These are phyloP conservation scores for Lepilemur septentrionalis DNA, from an alignment of 2,797 vertebrate genomes.

Conservation along the genomic window DNA sequence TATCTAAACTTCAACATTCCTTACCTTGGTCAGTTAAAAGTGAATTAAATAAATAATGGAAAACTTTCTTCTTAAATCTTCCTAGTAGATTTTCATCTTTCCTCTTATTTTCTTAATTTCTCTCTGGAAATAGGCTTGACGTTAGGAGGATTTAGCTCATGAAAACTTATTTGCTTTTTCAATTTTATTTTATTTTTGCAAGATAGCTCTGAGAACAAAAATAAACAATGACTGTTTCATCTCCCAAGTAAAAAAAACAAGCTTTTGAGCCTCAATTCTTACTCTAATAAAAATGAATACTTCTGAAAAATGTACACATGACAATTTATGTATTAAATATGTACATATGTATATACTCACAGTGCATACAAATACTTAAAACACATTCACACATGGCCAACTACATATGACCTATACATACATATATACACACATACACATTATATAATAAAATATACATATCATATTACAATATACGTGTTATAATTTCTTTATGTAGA, in stretches of 20 bases:
- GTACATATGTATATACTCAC: neutral
- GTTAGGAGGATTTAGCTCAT: neutral
- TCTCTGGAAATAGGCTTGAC: neutral
- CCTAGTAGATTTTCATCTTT: neutral
- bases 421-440: neutral
- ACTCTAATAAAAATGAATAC: constrained; percentile 6
- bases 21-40: constrained; percentile 18
- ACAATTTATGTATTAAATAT: neutral
- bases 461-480: no score
- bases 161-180: neutral
- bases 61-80: neutral
- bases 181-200: constrained; percentile 5
- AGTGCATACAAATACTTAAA: neutral
- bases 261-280: neutral
- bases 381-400: neutral
- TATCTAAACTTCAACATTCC: neutral
- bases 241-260: neutral
- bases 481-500: neutral
- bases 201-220: neutral
- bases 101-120: constrained; percentile 3
- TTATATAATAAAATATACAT: neutral
- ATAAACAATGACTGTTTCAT: neutral
- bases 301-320: neutral
- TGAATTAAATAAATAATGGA: neutral
- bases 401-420: neutral